Evolutionary conservation across 2,888 invertebrate species (phyloP).

Genomic region (Leptinotarsa peninsularis): DNA sequence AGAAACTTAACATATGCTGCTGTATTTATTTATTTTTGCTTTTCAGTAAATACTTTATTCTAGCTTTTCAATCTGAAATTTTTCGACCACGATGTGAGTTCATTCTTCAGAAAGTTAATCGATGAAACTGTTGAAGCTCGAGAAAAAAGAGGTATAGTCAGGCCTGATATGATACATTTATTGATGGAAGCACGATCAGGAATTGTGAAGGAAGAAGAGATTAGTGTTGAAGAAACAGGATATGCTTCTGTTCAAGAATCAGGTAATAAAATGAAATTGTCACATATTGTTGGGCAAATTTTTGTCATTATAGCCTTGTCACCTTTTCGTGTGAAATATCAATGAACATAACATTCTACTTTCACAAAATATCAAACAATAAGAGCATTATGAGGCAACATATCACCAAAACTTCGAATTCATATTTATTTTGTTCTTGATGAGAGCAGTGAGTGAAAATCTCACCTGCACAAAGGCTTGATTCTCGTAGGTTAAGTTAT

Average conservation of each 20-base stretch:
- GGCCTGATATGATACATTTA: conserved; percentile 41
- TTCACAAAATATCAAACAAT: too few relatives aligned
- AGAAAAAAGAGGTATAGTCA: conserved; percentile 48
- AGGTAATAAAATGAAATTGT: neutral
- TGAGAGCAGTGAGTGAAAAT: too few relatives aligned
- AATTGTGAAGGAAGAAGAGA: neutral
- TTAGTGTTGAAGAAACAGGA: conserved; percentile 23
- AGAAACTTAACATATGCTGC: too few relatives aligned
- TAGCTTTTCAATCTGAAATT: conserved; percentile 28
- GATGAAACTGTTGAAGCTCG: conserved; percentile 47
- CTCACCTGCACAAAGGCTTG: too few relatives aligned
- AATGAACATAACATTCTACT: too few relatives aligned
- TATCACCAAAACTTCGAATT: too few relatives aligned
- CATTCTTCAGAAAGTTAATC: conserved; percentile 49
- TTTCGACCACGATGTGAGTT: conserved; percentile 29
- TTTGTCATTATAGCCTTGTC: too few relatives aligned
- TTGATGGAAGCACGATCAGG: conserved; percentile 67
- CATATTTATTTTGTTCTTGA: too few relatives aligned
- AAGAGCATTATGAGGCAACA: too few relatives aligned
- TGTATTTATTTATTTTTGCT: neutral
- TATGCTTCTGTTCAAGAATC: conserved; percentile 37
- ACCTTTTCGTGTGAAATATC: too few relatives aligned
- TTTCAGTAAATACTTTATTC: neutral
- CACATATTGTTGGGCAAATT: too few relatives aligned
- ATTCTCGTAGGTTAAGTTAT: too few relatives aligned